Evolutionary conservation across 1,140 invertebrate genomes (phyloP), one percentile per base, ranked within the genome.

Genomic region (Trachymyrmex cornetzi): DNA sequence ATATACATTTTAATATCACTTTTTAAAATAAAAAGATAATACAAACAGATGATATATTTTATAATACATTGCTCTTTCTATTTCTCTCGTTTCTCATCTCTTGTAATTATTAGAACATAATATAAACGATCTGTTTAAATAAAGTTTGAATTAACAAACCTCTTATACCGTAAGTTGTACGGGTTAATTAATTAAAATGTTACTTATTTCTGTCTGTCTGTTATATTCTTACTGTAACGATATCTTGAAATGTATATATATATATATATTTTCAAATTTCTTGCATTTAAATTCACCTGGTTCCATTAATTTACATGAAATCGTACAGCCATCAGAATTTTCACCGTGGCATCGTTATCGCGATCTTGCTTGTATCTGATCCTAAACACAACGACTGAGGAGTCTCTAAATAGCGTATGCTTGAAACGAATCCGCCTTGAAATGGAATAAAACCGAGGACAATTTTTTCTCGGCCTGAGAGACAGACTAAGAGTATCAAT

Each of bases 281-380:
- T 48, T 59, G 14, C 34, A 72, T 82, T 61, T 72, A 72, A 30
- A 82, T 72, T 74, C 38, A 50, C 34, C n/a, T 27, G 55, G 12
- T 3, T 84, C n/a, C 55, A 27, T 84, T 61, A 48, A 74, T 84
- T 84, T 84, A 74, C 38, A 84, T 50, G 44, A 48, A 84, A 61
- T 30, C 80, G 38, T 27, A 14, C 24, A 19, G 80, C 16, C 24
- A 27, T 69, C 50, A 38, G 12, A 59, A n/a, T 84, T 84, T 74
- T 61, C 27, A 57, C 61, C 24, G 38, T 48, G 38, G 24, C 16
- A 11, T 59, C 67, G 34, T 72, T 74, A 59, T 72, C 67, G 38
- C 53, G 24, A 61, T 82, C 6, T 74, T 30, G 34, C 19, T 24
- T 74, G 6, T 14, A 27, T 38, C 30, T 27, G 44, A 59, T 55